Base-by-base conservation (phyloP, 2,888 invertebrate species). In the Mythimna pallens region DNA sequence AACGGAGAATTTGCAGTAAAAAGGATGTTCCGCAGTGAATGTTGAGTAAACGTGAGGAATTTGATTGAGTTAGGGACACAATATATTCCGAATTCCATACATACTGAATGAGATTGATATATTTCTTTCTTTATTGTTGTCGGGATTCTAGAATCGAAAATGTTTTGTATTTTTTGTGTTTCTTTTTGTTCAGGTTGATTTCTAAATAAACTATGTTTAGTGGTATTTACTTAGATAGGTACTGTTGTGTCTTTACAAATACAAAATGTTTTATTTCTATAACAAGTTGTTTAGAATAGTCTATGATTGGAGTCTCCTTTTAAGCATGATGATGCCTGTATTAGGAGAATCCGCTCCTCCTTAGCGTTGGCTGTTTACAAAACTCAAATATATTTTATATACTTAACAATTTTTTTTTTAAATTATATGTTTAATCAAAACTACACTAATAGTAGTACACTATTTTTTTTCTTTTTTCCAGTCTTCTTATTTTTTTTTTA, bases 51-150 rank as follows among this genome's bases (percentile, higher is more conserved):
- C 10, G 67, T 25, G 25, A n/a, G 25, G 68, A 75, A 67, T 58
- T 68, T 68, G 75, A 75, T 75, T 75, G 67, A 67, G 65, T 30
- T 61, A 54, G 47, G 59, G 36, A 50, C 43, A 63, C 50, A 58
- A 75, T 68, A 34, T 75, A 52, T 75, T 62, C 68, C 17, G 34
- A 43, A 62, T 75, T 68, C 57, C 43, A 58, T 68, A 55, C 61
- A 57, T 75, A 58, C 34, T 62, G 61, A 67, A 63, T 57, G 40
- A 63, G 43, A 75, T 68, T 52, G 43, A 75, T 50, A 52, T 75
- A 75, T 63, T 25, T 14, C 25, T 25, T 58, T 34, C 17, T 58
- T 12, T 54, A 36, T 36, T 52, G 17, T 58, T 68, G 9, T 34
- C 7, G 57, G 62, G 4, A 63, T 58, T 63, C n/a, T n/a, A 34